These are phyloP conservation scores for Drosophila quinaria DNA, from an alignment of 2,888 invertebrate genomes.

Conservation along the genomic window DNA sequence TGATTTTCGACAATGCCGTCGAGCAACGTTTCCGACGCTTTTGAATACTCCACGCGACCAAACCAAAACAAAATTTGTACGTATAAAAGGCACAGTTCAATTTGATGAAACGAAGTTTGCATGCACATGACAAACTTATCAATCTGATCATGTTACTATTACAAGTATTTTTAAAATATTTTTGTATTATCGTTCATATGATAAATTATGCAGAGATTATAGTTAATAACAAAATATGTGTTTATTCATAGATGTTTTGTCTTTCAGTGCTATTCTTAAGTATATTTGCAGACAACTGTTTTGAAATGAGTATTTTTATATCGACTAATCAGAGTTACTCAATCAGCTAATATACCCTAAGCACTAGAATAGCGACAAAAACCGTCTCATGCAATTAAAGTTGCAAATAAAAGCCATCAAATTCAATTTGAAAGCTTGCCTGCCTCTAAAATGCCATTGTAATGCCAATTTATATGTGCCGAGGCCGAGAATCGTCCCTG, in stretches of 20 bases:
- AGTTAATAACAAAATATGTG: no score
- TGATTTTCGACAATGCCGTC: conserved; percentile 60
- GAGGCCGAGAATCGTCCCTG: conserved; percentile 41
- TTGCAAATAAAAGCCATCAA: conserved; percentile 63
- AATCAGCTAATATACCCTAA: conserved; percentile 21
- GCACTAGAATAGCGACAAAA: neutral
- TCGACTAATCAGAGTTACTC: neutral
- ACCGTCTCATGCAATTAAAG: conserved; percentile 59
- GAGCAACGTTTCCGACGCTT: conserved; percentile 54
- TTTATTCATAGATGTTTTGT: neutral
- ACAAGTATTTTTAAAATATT: no score
- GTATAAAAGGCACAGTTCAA: conserved; percentile 13
- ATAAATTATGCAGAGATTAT: no score
- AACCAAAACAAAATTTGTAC: conserved; percentile 39
- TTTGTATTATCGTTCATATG: no score
- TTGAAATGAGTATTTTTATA: neutral
- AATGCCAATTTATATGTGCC: conserved; percentile 65
- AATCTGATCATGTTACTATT: no score
- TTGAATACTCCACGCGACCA: conserved; percentile 24
- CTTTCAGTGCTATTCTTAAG: no score
- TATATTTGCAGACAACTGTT: neutral
- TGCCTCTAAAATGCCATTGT: conserved; percentile 25
- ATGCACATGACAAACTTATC: conserved; percentile 40
- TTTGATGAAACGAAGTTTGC: conserved; percentile 48
- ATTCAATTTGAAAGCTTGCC: conserved; percentile 57